Base-by-base conservation (phyloP, 2,888 invertebrate species). In the Leptinotarsa haldemani region DNA sequence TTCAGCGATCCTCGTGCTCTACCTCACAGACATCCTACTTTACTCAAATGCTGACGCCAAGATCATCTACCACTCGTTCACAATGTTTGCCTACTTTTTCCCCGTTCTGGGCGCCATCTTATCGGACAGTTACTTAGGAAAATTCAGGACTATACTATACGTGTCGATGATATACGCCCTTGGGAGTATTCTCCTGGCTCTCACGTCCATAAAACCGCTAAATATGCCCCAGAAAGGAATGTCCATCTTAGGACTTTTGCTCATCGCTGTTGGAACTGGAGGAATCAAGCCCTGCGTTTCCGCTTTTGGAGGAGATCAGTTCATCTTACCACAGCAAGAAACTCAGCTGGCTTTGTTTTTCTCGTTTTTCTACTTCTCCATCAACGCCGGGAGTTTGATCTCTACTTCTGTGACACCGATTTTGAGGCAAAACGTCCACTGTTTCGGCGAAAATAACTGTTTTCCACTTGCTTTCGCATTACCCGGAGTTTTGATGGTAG, bases 271-370 rank as follows among this genome's bases (percentile, higher is more conserved):
- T 16, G 97, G 97, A 0, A 97, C 97, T 0, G 98, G 98, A 1
- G 97, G 97, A 1, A 98, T 98, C 81, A 98, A 98, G 84, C 97
- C 98, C 0, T 98, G 97, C 84, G 97, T 98, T 0, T 91, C 96
- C 0, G 96, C 98, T 0, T 98, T 98, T 86, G 98, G 98, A 1
- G 98, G 97, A 0, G 98, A 98, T 86, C 98, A 97, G 88, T 97
- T 97, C 87, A 89, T 91, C 65, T 81, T 95, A 65, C 95, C 95
- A 0, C 93, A 94, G 65, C 95, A 97, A 88, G 93, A 92, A 81
- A 89, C 88, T 80, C 93, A 95, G 84, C 88, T 97, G 74, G 92
- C 93, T 18, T 92, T 92, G 74, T 98, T 96, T 88, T 98, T 98
- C 88, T 97, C 97, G 0, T 88, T 97, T 1, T 98, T 98, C 87